Percentiles rank a stretch among this genome's conserved stretches.
phyloP scores from a whole-genome alignment of 2,113 vertebrate species.

The Anarhynchus alexandrinus region DNA sequence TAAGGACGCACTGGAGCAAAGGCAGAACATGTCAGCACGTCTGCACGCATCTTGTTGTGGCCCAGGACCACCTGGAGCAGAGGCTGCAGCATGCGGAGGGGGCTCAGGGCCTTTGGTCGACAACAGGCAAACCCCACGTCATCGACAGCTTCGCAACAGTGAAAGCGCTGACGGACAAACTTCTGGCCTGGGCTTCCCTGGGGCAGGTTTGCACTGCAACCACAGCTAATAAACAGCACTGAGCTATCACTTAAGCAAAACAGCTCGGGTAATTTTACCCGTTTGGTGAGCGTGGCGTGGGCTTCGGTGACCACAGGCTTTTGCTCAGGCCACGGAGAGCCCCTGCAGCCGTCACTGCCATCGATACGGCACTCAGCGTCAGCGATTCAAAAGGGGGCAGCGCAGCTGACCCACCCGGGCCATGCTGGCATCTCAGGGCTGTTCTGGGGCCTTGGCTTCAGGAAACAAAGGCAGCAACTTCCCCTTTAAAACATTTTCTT shows the following conservation, averaged over 20 bases:
- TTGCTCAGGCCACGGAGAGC: neutral
- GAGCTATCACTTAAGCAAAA: neutral
- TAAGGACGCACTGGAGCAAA: neutral
- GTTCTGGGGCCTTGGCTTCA: neutral
- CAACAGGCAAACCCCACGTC: neutral
- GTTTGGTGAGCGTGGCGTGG: accelerated
- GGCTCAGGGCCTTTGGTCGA: neutral
- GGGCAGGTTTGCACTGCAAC: neutral
- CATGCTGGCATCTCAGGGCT: neutral
- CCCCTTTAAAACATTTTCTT: neutral
- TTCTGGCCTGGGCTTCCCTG: neutral
- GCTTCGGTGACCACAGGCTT: neutral
- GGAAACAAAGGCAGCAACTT: neutral
- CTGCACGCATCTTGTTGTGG: neutral
- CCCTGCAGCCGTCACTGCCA: accelerated
- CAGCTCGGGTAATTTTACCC: neutral
- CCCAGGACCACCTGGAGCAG: neutral
- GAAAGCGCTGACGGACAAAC: neutral
- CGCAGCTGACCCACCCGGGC: accelerated
- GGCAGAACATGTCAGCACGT: neutral
- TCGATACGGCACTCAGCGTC: neutral
- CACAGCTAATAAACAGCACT: neutral
- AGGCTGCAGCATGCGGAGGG: neutral
- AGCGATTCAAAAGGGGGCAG: neutral
- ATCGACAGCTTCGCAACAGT: accelerated